phyloP scores from a whole-genome alignment of 2,797 vertebrate genomes.

The Crypturellus tataupa region DNA sequence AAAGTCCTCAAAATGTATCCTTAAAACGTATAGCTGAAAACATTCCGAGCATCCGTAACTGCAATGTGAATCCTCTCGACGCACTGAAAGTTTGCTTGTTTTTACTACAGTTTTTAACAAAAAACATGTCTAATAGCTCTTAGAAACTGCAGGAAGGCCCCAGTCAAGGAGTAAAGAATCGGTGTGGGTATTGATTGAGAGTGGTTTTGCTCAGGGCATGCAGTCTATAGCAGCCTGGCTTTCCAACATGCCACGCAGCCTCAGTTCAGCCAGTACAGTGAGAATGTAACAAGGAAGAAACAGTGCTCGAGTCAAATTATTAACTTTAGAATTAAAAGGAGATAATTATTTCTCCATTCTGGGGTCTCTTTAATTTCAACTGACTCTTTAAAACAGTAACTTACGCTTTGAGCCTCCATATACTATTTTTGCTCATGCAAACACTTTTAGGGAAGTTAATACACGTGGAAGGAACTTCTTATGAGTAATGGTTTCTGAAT shows the following conservation, averaged over 20 bases:
- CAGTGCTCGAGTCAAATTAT: background rate
- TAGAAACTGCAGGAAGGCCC: background rate
- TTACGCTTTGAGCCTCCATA: background rate
- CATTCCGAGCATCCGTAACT: background rate
- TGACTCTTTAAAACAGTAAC: background rate
- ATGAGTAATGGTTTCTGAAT: background rate
- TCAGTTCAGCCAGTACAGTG: background rate
- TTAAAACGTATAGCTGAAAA: background rate
- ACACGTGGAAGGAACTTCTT: background rate
- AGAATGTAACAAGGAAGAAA: accelerated
- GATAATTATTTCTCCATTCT: background rate
- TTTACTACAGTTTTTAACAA: background rate
- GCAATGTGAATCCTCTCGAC: background rate
- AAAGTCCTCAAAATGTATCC: background rate
- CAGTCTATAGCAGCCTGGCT: background rate
- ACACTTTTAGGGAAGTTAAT: background rate
- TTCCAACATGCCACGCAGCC: background rate
- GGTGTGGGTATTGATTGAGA: background rate
- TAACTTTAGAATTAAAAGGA: background rate
- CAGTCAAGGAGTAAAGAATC: background rate
- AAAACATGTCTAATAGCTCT: background rate
- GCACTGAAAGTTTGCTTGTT: background rate
- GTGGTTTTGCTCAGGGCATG: background rate
- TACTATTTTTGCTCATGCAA: background rate
- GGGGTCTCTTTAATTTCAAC: background rate